Conservation (phyloP, 2,888 invertebrate species). For the Tiliacea aurago region DNA sequence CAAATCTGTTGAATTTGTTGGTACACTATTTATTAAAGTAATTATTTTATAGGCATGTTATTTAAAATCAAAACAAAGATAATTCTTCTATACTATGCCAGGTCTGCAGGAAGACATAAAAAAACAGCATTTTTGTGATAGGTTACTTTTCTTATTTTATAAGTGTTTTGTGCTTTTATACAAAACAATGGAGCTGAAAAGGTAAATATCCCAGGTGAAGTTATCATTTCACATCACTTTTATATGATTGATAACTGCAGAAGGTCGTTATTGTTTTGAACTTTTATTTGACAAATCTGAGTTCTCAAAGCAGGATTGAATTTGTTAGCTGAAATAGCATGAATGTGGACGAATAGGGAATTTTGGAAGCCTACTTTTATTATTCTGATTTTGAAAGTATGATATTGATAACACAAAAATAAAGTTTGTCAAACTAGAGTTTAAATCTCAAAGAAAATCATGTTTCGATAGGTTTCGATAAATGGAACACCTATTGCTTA, state of each 20-base stretch:
- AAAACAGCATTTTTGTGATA: background rate
- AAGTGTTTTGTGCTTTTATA: background rate
- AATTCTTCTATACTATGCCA: too few species aligned
- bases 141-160: background rate
- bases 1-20: background rate
- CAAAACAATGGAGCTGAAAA: too few species aligned
- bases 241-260: background rate
- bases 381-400: too few species aligned
- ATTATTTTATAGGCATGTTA: background rate
- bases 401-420: too few species aligned
- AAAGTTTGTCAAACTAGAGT: constrained; percentile 7
- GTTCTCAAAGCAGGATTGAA: background rate
- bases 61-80: background rate
- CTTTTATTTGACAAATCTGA: background rate
- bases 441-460: background rate
- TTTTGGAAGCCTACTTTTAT: background rate
- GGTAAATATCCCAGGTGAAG: background rate
- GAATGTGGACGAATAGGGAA: background rate
- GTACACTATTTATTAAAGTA: background rate
- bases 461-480: background rate
- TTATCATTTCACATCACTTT: background rate
- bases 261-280: background rate
- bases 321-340: background rate
- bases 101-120: too few species aligned
- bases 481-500: background rate